Conservation (phyloP, 2,113 vertebrate species). For the Oreamnos americanus region DNA sequence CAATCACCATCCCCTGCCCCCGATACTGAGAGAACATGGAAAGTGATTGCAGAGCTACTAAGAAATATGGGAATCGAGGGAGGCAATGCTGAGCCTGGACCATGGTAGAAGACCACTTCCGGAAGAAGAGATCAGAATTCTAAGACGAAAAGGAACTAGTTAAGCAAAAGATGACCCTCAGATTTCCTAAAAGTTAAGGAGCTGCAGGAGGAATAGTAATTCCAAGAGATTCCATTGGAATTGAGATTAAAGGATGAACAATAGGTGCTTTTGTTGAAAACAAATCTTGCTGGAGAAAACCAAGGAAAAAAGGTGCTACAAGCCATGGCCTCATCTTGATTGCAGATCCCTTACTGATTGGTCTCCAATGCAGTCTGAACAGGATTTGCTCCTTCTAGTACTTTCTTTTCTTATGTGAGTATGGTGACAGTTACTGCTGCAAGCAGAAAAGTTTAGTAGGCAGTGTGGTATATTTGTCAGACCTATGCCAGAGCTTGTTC, state of each 20-base stretch:
- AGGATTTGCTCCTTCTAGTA: slow-evolving; percentile 56
- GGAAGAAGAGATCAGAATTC: background rate
- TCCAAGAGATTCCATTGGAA: background rate
- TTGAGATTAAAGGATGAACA: background rate
- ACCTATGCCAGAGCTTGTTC: background rate
- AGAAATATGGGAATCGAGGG: background rate
- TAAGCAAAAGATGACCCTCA: background rate
- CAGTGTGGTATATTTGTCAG: background rate
- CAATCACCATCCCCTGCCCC: background rate
- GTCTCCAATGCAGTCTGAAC: slow-evolving; percentile 49
- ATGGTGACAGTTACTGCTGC: slow-evolving; percentile 55
- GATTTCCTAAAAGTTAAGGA: background rate
- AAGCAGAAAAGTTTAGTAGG: slow-evolving; percentile 49
- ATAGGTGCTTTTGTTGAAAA: background rate
- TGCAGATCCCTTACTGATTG: slow-evolving; percentile 64
- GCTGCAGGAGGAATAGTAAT: background rate
- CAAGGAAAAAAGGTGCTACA: background rate
- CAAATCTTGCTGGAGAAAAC: background rate
- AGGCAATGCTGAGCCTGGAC: background rate
- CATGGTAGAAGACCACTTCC: background rate
- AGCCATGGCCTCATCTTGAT: slow-evolving; percentile 53
- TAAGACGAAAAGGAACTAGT: background rate
- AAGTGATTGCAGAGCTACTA: background rate
- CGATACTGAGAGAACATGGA: background rate
- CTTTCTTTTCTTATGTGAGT: slow-evolving; percentile 37